Base-by-base conservation (phyloP, 1,140 invertebrate species). In the Platorchestia sp. region DNA sequence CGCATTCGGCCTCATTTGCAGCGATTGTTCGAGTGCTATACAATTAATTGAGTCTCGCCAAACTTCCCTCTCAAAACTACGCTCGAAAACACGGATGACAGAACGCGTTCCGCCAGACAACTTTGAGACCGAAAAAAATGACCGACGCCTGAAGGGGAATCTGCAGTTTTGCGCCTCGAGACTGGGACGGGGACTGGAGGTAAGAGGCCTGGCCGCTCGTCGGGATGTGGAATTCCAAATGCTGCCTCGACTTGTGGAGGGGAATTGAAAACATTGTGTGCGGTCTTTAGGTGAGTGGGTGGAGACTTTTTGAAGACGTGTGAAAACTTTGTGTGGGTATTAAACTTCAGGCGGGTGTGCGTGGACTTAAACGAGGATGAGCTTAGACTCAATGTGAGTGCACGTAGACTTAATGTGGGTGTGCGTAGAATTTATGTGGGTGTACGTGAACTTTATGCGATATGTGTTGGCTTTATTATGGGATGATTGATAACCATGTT, bases 31-130 rank as follows among this genome's bases (percentile, higher is more conserved):
- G 87, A 89, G 87, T 89, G 87, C 87, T 89, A 89, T 42, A 89
- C 87, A 89, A 89, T 89, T 89, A 89, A 89, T 89, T 89, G 87
- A 89, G 87, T 89, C 87, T 89, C 87, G 41, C 87, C 87, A 42
- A 89, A 89, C 87, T 89, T 89, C 43, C 41, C 43, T 89, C 87
- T 89, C 87, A 89, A 89, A 89, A 89, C 87, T 89, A 89, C 87
- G 87, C 43, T 27, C 41, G 7, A 89, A 89, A 89, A 89, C 87
- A 89, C 87, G n/a, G 87, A 89, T 89, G 87, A 89, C 87, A 89
- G 87, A 89, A 89, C 87, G 87, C 87, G 87, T 89, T 89, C 87
- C 87, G 87, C 87, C 87, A 89, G 87, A 89, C 87, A 89, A 89
- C 87, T 89, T 89, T 44, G n/a, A 42, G 87, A 5, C 87, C 87